Percentiles rank a stretch among this genome's conserved stretches.
Evolutionary conservation across 2,888 invertebrate genomes (phyloP).

Genomic region (Morpho deidamia): DNA sequence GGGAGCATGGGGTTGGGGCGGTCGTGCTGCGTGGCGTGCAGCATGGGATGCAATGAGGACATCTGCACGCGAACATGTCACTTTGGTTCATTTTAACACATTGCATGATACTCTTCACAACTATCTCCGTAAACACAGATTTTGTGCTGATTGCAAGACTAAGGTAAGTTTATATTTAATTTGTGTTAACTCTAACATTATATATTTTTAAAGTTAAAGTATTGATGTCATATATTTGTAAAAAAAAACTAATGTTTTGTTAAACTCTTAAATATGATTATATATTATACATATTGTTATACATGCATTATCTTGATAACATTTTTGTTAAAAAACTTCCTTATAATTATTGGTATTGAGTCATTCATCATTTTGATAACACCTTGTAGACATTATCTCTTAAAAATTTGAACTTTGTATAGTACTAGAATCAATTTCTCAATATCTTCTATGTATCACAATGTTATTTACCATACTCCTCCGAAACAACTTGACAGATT

Average conservation of each 20-base stretch:
- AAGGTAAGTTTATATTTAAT: conserved; percentile 79
- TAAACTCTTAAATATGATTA: too few relatives aligned
- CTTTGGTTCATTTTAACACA: conserved; percentile 90
- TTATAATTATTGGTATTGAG: not conserved
- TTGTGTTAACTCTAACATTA: conserved; percentile 10
- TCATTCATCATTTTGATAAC: conserved; percentile 23
- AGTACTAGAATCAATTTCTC: not conserved
- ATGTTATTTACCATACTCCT: too few relatives aligned
- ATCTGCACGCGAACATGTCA: conserved; percentile 89
- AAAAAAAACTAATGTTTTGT: too few relatives aligned
- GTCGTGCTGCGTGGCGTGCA: conserved; percentile 85
- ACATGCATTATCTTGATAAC: not conserved
- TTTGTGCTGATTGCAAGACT: conserved; percentile 95
- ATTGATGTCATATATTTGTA: too few relatives aligned
- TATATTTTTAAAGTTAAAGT: too few relatives aligned
- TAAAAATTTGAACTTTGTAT: too few relatives aligned
- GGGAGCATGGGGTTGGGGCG: conserved; percentile 84
- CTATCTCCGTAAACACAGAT: conserved; percentile 94
- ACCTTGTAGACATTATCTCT: conserved; percentile 6
- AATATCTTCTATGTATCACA: too few relatives aligned
- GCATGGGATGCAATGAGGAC: conserved; percentile 92
- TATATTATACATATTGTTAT: too few relatives aligned
- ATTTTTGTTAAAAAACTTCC: not conserved
- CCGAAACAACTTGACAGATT: too few relatives aligned
- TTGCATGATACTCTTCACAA: conserved; percentile 92